Evolutionary conservation across 2,113 vertebrate species (phyloP).

Genomic region (Vanacampus margaritifer): DNA sequence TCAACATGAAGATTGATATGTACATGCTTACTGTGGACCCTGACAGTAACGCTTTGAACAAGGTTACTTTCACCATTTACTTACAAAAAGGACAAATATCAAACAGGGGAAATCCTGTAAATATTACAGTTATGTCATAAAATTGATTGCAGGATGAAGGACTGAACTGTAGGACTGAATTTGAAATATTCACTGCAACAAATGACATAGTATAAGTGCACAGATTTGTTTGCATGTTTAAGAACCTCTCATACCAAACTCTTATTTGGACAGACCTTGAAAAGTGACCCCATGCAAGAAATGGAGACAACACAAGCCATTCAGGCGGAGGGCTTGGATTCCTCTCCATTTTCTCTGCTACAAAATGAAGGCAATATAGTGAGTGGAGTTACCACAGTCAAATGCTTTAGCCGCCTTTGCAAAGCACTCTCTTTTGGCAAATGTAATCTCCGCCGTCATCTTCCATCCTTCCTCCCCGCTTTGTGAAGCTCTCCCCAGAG

Average conservation of each 20-base stretch:
- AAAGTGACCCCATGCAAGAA: too few species aligned
- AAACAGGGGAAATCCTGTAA: slow-evolving; percentile 10
- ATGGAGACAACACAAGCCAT: too few species aligned
- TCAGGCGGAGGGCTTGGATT: too few species aligned
- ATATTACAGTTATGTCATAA: background rate
- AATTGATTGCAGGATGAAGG: slow-evolving; percentile 5
- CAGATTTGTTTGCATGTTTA: too few species aligned
- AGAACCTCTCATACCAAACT: too few species aligned
- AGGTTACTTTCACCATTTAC: slow-evolving; percentile 37
- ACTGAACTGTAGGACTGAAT: background rate
- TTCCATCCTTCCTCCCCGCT: slow-evolving; percentile 16
- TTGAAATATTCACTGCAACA: too few species aligned
- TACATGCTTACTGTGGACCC: slow-evolving; percentile 31
- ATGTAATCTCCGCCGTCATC: slow-evolving; percentile 42
- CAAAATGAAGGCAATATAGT: too few species aligned
- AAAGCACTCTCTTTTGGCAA: slow-evolving; percentile 31
- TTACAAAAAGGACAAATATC: slow-evolving; percentile 19
- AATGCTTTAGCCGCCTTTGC: background rate
- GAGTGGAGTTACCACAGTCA: too few species aligned
- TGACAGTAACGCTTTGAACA: slow-evolving; percentile 45
- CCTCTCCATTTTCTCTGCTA: too few species aligned
- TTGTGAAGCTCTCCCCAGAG: slow-evolving; percentile 47
- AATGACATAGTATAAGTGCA: too few species aligned
- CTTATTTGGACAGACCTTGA: too few species aligned
- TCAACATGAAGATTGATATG: slow-evolving; percentile 58